These are phyloP conservation scores for Pissodes strobi DNA, from an alignment of 1,140 invertebrate species.

Conservation along the genomic window DNA sequence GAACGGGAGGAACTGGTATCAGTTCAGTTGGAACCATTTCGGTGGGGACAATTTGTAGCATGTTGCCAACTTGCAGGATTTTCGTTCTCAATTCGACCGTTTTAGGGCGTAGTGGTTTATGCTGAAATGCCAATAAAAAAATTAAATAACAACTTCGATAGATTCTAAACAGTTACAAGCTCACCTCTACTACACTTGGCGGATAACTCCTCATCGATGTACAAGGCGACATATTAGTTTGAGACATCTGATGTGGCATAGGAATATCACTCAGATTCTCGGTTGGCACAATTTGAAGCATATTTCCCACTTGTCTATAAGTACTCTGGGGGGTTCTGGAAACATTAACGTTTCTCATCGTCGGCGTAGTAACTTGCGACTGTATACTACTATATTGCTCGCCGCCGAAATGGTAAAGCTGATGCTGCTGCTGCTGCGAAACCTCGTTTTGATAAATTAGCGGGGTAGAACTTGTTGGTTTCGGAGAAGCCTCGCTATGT, in stretches of 20 bases:
- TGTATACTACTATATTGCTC: constrained; percentile 15
- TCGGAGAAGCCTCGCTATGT: constrained; percentile 6
- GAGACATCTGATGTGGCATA: constrained; percentile 10
- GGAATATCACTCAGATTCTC: constrained; percentile 28
- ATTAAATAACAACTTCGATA: too few relatives aligned
- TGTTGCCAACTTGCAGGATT: constrained; percentile 61
- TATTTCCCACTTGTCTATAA: constrained; percentile 61
- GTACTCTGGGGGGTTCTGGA: background rate
- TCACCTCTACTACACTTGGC: too few relatives aligned
- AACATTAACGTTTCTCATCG: background rate
- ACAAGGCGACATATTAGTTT: too few relatives aligned
- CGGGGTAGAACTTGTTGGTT: background rate
- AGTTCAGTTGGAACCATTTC: constrained; percentile 24
- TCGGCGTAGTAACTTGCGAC: constrained; percentile 1
- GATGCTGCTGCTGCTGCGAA: background rate
- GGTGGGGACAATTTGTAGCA: constrained; percentile 62
- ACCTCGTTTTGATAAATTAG: background rate
- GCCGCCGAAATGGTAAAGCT: too few relatives aligned
- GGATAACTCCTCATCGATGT: too few relatives aligned
- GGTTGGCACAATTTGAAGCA: constrained; percentile 62
- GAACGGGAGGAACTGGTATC: too few relatives aligned
- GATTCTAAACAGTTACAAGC: too few relatives aligned
- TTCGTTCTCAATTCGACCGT: constrained; percentile 8
- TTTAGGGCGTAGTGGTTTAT: background rate
- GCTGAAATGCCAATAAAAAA: constrained; percentile 2